Evolutionary conservation across 2,888 invertebrate genomes (phyloP), one percentile per base, ranked within the genome.

Genomic region (Flexamia atlantica): DNA sequence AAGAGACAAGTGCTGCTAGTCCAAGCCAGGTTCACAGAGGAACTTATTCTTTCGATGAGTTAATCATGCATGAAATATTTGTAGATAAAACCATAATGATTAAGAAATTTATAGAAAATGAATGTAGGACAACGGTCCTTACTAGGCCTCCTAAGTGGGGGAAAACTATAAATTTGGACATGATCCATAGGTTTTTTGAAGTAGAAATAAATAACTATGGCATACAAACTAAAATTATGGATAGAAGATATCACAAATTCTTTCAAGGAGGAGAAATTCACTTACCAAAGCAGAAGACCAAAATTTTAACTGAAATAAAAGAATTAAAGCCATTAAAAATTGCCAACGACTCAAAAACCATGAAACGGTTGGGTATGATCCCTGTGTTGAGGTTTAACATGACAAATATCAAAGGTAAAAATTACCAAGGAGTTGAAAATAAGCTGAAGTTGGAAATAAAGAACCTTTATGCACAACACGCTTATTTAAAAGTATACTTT

Each of bases 71-170:
- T 12, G 50, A 40, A 14, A 17, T 76, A 42, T 76, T 76, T 46
- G 76, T 76, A 17, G 76, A 76, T 28, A 76, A 76, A 17, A 46
- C 46, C 7, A 42, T 76, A 50, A 76, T 76, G 46, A 28, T 76
- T 1, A 42, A 76, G 36, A 40, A 50, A 28, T 76, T 76, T 23
- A 42, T 76, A 5, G 76, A 76, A 28, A 76, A 28, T 30, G 17
- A 76, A 28, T 50, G 46, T 17, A 28, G 76, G 12, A 1, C 36
- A 0, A 76, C 36, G 3, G 28, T 76, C 9, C 25, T 76, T 3
- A 76, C 76, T 14, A 76, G 76, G 28, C 76, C 76, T 25, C 46
- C 50, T 1, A 76, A 76, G 28, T 76, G 76, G 76, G 76, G 76
- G 17, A 76, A 76, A 23, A 50, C 40, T 46, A 50, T 76, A 1